phyloP scores from a whole-genome alignment of 2,797 vertebrate species.

The Anolis apletophallus region DNA sequence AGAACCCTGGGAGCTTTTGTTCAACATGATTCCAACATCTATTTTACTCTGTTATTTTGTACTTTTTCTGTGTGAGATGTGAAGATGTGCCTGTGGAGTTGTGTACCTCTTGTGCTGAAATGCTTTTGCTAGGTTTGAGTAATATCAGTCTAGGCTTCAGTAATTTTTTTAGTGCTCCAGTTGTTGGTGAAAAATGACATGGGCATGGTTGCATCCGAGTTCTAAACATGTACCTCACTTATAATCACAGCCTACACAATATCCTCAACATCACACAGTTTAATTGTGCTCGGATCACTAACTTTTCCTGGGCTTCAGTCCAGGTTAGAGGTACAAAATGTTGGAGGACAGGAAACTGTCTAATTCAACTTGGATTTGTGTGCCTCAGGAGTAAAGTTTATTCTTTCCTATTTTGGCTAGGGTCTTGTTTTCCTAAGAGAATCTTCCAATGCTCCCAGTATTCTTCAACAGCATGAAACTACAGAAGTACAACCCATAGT shows the following conservation, averaged over 20 bases:
- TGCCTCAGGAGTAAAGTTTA: background rate
- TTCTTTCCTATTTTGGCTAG: constrained; percentile 10
- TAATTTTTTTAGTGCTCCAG: too few relatives aligned
- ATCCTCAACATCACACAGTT: background rate
- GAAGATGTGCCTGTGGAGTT: background rate
- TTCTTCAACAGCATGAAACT: background rate
- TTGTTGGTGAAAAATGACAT: too few relatives aligned
- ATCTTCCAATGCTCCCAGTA: background rate
- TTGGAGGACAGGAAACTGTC: background rate
- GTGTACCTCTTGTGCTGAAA: background rate
- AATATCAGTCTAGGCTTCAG: background rate
- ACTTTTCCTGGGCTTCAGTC: background rate
- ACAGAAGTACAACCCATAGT: background rate
- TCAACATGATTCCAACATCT: too few relatives aligned
- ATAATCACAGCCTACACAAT: background rate
- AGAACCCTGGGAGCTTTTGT: too few relatives aligned
- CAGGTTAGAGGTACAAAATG: constrained; percentile 8
- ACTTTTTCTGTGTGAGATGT: background rate
- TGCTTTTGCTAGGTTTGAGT: background rate
- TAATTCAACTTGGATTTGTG: background rate
- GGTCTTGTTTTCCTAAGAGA: background rate
- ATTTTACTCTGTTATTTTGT: background rate
- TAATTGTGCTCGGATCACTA: background rate
- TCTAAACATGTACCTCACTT: background rate
- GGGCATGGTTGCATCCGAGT: background rate